Evolutionary conservation across 2,113 vertebrate genomes (phyloP), one percentile per base, ranked within the genome.

Genomic region (Malurus elegans): DNA sequence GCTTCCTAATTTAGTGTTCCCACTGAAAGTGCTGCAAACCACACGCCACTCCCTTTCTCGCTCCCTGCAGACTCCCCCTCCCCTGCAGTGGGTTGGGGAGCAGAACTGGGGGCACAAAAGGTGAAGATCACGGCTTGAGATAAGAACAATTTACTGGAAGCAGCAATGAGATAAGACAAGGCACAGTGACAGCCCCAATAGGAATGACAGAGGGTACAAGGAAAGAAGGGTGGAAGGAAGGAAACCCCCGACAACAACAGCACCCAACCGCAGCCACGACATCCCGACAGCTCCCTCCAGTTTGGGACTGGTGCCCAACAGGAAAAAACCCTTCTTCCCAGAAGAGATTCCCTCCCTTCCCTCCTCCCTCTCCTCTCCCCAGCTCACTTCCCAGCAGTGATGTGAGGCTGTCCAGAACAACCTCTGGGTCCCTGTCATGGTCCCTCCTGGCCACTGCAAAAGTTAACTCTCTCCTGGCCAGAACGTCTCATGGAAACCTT

Each of bases 361-460:
- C 18, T 81, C 29, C 34, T 57, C 14, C 28, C 28, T 4, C 8
- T 38, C 21, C 25, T 48, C 14, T 48, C 23, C n/a, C 24, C n/a
- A 24, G 12, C 14, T n/a, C 24, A 10, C 28, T 15, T 28, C 32
- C 23, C 0, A 0, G 8, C 10, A 24, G 20, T 25, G 36, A 45
- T 73, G 5, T 18, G 45, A 51, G 15, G 45, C 20, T 44, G 23
- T 29, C 51, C 32, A 28, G 31, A 66, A 36, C 10, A 58, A 11
- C 16, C 15, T 73, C 69, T 26, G 10, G 18, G 12, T 66, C 10
- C 28, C 6, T 29, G 28, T 8, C 53, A 66, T 62, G 14, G 2
- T 3, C 10, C 18, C 10, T 78, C 17, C 12, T 20, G 34, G 8
- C 18, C 45, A 12, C 19, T 53, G 38, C 24, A 81, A 74, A 53